Conservation (phyloP, 2,888 invertebrate species). For the Eristalinus sepulchralis region DNA sequence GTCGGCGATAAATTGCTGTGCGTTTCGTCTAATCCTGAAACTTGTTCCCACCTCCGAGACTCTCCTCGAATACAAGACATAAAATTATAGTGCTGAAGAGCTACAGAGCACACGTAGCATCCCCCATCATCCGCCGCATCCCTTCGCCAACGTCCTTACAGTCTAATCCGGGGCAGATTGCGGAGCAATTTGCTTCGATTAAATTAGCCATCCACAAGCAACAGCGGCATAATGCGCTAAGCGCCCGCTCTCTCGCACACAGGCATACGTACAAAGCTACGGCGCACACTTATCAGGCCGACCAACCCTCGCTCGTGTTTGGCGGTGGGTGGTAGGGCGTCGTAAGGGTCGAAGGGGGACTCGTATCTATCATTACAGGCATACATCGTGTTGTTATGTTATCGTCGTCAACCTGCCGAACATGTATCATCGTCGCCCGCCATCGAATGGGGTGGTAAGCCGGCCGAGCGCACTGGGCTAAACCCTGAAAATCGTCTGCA, state of each 20-base stretch:
- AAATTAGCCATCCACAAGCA: constrained; percentile 77
- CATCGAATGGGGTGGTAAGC: not conserved
- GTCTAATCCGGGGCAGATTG: constrained; percentile 79
- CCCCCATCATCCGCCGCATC: not conserved
- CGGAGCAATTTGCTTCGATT: constrained; percentile 80
- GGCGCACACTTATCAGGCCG: constrained; percentile 42
- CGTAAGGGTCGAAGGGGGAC: constrained; percentile 39
- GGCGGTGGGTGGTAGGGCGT: constrained; percentile 29
- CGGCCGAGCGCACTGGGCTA: constrained; percentile 34
- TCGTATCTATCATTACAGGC: constrained; percentile 70
- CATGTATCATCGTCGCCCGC: constrained; percentile 38
- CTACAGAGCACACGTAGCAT: not conserved
- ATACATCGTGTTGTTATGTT: constrained; percentile 69
- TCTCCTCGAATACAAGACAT: not conserved
- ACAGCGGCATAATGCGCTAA: constrained; percentile 45
- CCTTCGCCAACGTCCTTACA: constrained; percentile 43
- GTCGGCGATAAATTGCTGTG: not conserved
- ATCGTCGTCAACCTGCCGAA: constrained; percentile 68
- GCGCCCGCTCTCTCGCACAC: constrained; percentile 25
- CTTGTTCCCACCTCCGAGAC: constrained; percentile 6
- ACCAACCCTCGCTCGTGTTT: constrained; percentile 27
- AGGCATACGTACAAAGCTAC: not conserved
- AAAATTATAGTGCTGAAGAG: constrained; percentile 2
- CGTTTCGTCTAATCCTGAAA: not conserved
- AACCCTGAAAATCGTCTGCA: constrained; percentile 9